phyloP scores from a whole-genome alignment of 2,113 vertebrate genomes.

The Zapus hudsonius region DNA sequence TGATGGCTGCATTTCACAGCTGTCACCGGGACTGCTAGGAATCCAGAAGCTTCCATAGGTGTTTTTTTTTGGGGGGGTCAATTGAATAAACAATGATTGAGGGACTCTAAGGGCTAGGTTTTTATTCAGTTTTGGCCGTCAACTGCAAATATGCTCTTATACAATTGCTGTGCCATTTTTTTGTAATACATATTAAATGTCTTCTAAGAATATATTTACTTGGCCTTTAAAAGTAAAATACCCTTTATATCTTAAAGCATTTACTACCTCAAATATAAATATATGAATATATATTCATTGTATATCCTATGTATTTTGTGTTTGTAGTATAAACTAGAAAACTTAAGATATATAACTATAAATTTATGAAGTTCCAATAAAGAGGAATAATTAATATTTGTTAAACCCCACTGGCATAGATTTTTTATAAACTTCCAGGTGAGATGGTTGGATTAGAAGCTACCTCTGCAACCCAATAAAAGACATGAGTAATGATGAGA shows the following conservation, averaged over 20 bases:
- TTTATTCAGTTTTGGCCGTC: not conserved
- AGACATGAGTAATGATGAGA: not conserved
- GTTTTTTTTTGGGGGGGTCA: not conserved
- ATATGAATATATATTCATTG: not conserved
- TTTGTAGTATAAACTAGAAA: not conserved
- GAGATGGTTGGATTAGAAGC: not conserved
- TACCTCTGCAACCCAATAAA: not conserved
- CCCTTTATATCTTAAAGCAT: not conserved
- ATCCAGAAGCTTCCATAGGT: not conserved
- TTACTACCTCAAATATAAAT: not conserved
- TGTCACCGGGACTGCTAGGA: not conserved
- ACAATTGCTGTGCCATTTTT: not conserved
- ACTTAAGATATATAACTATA: not conserved
- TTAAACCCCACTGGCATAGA: not conserved
- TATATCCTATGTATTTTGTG: not conserved
- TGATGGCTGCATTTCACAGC: not conserved
- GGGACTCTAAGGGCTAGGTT: not conserved
- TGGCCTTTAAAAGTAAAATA: not conserved
- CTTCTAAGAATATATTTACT: not conserved
- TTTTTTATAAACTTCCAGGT: not conserved
- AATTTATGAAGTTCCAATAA: not conserved
- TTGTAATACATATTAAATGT: not conserved
- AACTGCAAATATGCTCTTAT: not conserved
- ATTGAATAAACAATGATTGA: not conserved
- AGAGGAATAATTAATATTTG: slow-evolving; percentile 13